Conservation (phyloP, 2,113 vertebrate species). For the Athene cunicularia region DNA sequence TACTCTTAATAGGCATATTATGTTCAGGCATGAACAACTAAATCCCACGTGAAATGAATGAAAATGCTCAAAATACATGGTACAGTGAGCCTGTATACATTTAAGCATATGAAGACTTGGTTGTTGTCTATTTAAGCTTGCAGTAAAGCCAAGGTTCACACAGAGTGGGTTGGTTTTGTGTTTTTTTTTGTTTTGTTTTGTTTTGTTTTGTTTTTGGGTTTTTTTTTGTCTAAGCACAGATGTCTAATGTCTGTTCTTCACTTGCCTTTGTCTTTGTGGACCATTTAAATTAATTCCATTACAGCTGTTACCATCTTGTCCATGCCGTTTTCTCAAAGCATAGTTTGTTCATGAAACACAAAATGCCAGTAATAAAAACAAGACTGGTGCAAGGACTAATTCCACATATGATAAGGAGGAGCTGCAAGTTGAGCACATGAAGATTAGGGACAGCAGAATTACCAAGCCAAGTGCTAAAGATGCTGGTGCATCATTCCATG, state of each 20-base stretch:
- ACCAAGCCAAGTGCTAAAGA: background rate
- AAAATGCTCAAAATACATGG: background rate
- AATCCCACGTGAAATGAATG: background rate
- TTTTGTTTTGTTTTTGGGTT: too few species aligned
- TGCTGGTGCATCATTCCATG: background rate
- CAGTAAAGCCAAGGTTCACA: background rate
- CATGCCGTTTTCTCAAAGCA: background rate
- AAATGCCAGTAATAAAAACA: background rate
- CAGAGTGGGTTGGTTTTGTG: too few species aligned
- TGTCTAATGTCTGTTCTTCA: background rate
- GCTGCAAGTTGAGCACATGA: background rate
- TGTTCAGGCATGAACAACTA: background rate
- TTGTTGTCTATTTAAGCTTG: background rate
- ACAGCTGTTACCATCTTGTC: background rate
- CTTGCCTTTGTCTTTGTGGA: background rate
- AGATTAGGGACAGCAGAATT: background rate
- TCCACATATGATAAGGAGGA: background rate
- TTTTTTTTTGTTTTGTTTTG: too few species aligned
- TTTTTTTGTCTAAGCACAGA: background rate
- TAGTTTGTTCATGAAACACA: background rate
- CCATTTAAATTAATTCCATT: background rate
- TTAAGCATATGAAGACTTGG: background rate
- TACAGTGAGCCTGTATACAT: background rate
- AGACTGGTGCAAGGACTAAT: background rate
- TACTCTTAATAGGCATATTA: background rate